Evolutionary conservation across 35 echinoderm and acorn worm genomes (phyloP), one percentile per base, ranked within the genome.

Genomic region (Amphiura filiformis): DNA sequence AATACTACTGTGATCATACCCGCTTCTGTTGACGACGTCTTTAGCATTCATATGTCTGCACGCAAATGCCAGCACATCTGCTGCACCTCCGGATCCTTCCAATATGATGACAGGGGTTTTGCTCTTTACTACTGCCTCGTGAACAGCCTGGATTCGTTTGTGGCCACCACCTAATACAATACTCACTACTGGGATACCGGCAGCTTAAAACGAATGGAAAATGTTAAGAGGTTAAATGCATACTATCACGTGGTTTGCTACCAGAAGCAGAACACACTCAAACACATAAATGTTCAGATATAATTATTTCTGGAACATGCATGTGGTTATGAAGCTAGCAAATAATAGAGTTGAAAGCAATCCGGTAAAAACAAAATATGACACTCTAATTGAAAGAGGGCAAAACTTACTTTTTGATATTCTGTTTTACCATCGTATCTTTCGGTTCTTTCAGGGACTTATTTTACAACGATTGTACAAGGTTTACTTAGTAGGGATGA

Each of bases 51-150:
- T 70, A 30, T 70, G 61, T n/a, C 28, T 70, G 15, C 3, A 18
- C 26, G 61, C 61, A 70, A 26, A 70, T 2, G 38, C 36, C 35
- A 40, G 12, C 38, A 37, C 22, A 44, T 82, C 80, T 0, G 80
- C 80, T 18, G 41, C 80, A 20, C 80, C 80, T 17, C 80, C 80
- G 1, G 80, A 39, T 1, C 36, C 80, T 41, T 34, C 36, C 41
- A 82, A 20, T 33, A 82, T 42, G 37, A 82, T 82, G 35, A 82
- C 80, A 1, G 80, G 80, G 13, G 23, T 80, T n/a, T 39, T 82
- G 26, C 32, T 82, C 34, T 38, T n/a, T 23, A 82, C 80, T 34
- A 82, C 80, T 0, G 38, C 38, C n/a, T 39, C 32, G 80, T 82
- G 80, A 11, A 82, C 37, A 28, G 80, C 37, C 9, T 28, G 35